phyloP scores from a whole-genome alignment of 2,888 invertebrate species.

The Athripsodes cinereus region DNA sequence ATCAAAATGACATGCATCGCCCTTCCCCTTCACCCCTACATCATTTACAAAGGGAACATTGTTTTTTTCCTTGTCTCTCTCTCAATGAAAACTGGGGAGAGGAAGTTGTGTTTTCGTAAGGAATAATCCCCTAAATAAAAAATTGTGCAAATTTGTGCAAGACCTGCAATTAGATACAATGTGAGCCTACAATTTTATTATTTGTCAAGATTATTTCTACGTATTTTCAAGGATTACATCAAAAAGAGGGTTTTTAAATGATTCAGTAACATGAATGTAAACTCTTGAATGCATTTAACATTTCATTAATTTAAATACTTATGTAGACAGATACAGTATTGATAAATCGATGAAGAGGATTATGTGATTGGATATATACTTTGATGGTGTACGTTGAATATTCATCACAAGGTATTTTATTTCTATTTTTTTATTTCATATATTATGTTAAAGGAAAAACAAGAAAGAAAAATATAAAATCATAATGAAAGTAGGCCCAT shows the following conservation, averaged over 20 bases:
- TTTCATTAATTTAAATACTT: no score
- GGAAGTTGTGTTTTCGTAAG: background rate
- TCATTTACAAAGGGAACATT: slow-evolving; percentile 3
- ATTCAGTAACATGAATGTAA: no score
- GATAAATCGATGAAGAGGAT: no score
- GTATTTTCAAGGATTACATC: background rate
- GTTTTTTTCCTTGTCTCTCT: background rate
- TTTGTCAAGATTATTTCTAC: background rate
- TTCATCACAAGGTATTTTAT: no score
- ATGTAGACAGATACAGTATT: no score
- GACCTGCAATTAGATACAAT: background rate
- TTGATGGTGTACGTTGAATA: no score
- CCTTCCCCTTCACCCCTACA: background rate
- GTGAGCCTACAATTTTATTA: background rate
- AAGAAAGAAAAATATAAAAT: no score
- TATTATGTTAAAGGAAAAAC: no score
- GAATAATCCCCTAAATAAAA: background rate
- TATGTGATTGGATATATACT: no score
- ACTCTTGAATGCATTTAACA: no score
- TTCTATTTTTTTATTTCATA: no score
- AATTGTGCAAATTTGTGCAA: slow-evolving; percentile 1
- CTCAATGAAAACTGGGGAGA: background rate
- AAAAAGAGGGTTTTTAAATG: background rate
- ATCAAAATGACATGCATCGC: slow-evolving; percentile 28
- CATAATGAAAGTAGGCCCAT: no score